A percentile compares a stretch with the other conserved stretches of the same genome.
Conservation (phyloP, 2,888 invertebrate genomes). For the Agriopis marginaria region DNA sequence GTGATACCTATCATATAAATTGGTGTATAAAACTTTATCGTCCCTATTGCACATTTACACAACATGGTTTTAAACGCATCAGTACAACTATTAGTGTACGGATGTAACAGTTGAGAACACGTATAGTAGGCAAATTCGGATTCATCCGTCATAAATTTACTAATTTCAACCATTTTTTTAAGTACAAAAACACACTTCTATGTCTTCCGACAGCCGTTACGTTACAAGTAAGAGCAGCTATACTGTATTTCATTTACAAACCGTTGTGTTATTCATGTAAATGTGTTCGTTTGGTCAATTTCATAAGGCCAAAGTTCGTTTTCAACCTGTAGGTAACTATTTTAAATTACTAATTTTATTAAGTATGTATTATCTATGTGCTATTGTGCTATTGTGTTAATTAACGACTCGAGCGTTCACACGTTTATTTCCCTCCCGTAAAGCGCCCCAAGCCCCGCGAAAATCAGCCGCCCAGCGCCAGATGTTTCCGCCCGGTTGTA, state of each 20-base stretch:
- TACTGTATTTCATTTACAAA: neutral
- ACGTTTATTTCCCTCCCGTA: too few species aligned
- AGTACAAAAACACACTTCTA: neutral
- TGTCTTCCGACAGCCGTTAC: neutral
- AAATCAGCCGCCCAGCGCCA: too few species aligned
- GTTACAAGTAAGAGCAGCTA: neutral
- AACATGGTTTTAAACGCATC: conserved; percentile 63
- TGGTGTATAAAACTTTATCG: conserved; percentile 62
- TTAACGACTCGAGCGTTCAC: too few species aligned
- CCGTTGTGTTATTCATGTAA: conserved; percentile 17
- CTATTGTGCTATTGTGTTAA: too few species aligned
- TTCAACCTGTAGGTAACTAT: neutral
- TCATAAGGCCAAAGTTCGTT: conserved; percentile 10
- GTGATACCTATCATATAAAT: conserved; percentile 51
- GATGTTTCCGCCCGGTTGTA: too few species aligned
- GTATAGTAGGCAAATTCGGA: conserved; percentile 49
- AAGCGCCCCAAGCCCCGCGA: too few species aligned
- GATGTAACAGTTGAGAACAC: conserved; percentile 69
- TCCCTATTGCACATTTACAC: conserved; percentile 58
- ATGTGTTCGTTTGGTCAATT: neutral
- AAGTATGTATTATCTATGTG: neutral
- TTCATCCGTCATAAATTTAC: conserved; percentile 64
- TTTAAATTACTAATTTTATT: conserved; percentile 22
- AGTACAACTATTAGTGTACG: conserved; percentile 68
- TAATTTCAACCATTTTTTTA: conserved; percentile 73